Evolutionary conservation across 2,797 vertebrate genomes (phyloP).

Genomic region (Myotis findleyi): DNA sequence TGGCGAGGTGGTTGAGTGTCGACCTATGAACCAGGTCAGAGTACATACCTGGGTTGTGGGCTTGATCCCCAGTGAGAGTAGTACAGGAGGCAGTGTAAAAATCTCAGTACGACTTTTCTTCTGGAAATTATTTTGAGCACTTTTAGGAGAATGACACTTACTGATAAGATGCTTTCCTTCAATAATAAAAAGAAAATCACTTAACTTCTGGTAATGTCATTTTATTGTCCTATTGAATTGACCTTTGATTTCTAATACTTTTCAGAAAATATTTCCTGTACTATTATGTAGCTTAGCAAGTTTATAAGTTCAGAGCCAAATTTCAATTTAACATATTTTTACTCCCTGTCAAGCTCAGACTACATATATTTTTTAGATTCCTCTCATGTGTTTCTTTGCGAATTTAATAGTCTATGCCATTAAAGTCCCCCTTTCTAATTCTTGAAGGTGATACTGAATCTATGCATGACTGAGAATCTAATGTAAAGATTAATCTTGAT

Average conservation of each 20-base stretch:
- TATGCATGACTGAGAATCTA: constrained; percentile 52
- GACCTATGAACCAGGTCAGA: too few relatives aligned
- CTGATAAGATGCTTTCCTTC: constrained; percentile 61
- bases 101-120: constrained; percentile 34
- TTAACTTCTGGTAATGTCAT: constrained; percentile 54
- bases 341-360: background rate
- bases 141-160: constrained; percentile 71
- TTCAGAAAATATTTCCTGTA: constrained; percentile 67
- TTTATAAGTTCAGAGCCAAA: constrained; percentile 63
- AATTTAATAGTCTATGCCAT: constrained; percentile 53
- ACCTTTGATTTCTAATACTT: constrained; percentile 66
- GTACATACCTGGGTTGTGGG: too few relatives aligned
- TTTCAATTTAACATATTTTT: constrained; percentile 46
- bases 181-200: constrained; percentile 17
- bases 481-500: constrained; percentile 61
- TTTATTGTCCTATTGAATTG: constrained; percentile 70
- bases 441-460: constrained; percentile 44
- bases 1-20: too few relatives aligned
- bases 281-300: constrained; percentile 21
- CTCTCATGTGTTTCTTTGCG: constrained; percentile 27
- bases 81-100: background rate
- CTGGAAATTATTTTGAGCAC: constrained; percentile 67
- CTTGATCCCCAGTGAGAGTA: too few relatives aligned
- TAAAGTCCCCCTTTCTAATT: constrained; percentile 48
- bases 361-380: background rate